Evolutionary conservation across 92 coral and sea anemone species (phyloP).

Genomic region (Umimayanthus kanabou): DNA sequence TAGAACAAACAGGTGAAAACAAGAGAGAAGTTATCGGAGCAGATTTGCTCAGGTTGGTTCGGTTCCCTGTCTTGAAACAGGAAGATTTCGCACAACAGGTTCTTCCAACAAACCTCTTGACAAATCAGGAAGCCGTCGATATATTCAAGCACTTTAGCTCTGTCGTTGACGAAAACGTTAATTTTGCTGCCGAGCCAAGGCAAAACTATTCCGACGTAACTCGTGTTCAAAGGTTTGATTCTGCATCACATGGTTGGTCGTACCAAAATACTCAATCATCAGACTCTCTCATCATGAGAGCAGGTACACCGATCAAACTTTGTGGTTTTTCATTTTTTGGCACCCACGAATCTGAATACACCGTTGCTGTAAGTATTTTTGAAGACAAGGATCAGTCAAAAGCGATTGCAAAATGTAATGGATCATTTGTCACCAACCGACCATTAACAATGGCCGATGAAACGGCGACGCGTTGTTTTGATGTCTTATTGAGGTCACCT

Average conservation of each 20-base stretch:
- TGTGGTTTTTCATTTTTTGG: slow-evolving; percentile 10
- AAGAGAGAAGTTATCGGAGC: background rate
- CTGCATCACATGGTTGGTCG: slow-evolving; percentile 6
- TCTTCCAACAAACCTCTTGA: background rate
- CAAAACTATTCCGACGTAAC: background rate
- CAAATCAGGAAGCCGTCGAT: background rate
- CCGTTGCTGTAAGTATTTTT: background rate
- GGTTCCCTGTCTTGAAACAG: slow-evolving; percentile 4
- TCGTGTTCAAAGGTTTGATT: background rate
- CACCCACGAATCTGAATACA: background rate
- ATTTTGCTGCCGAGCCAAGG: background rate
- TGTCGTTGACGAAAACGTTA: background rate
- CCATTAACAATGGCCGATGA: background rate
- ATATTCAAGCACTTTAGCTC: slow-evolving; percentile 7
- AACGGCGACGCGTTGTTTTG: background rate
- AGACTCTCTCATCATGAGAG: background rate
- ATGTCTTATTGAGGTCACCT: background rate
- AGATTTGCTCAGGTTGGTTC: background rate
- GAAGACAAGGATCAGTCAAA: background rate
- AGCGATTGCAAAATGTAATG: background rate
- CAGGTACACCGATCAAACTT: background rate
- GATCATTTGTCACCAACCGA: background rate
- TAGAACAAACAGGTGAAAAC: background rate
- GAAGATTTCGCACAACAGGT: background rate
- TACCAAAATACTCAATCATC: background rate